phyloP scores from a whole-genome alignment of 1,140 invertebrate genomes.

The Carcinoscorpius rotundicauda region DNA sequence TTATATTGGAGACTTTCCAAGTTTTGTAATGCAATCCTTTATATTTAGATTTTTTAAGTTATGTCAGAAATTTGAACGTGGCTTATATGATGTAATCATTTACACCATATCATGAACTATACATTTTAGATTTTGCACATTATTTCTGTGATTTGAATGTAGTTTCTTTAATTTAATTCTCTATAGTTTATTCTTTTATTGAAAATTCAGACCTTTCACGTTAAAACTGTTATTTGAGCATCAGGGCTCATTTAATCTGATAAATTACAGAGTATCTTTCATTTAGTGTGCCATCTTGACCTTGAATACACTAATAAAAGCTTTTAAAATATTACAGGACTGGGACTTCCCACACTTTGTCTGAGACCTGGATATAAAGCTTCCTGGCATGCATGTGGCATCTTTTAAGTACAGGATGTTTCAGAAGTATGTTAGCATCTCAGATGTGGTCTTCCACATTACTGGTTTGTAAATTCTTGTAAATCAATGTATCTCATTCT shows the following conservation, averaged over 20 bases:
- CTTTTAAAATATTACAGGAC: constrained; percentile 29
- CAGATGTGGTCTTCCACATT: constrained; percentile 31
- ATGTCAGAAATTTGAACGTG: too few species aligned
- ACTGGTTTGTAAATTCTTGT: constrained; percentile 25
- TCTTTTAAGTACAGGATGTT: constrained; percentile 32
- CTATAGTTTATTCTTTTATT: constrained; percentile 6
- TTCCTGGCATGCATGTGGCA: constrained; percentile 41
- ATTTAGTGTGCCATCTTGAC: too few species aligned
- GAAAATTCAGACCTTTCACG: too few species aligned
- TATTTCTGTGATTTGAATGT: not conserved
- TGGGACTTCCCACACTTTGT: constrained; percentile 48
- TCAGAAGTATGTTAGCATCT: constrained; percentile 28
- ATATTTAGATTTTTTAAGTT: too few species aligned
- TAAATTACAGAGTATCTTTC: too few species aligned
- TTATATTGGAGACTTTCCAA: too few species aligned
- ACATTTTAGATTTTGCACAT: constrained; percentile 42
- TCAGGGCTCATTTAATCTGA: too few species aligned
- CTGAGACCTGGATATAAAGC: constrained; percentile 41
- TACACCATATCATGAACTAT: constrained; percentile 12
- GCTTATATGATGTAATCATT: too few species aligned
- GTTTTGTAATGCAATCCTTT: too few species aligned
- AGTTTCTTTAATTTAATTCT: not conserved
- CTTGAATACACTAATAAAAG: too few species aligned
- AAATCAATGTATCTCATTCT: too few species aligned
- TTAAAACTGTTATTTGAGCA: too few species aligned